Percentiles rank a stretch among this genome's conserved stretches.
phyloP scores from a whole-genome alignment of 2,113 vertebrate genomes.

The Cottus gobio region DNA sequence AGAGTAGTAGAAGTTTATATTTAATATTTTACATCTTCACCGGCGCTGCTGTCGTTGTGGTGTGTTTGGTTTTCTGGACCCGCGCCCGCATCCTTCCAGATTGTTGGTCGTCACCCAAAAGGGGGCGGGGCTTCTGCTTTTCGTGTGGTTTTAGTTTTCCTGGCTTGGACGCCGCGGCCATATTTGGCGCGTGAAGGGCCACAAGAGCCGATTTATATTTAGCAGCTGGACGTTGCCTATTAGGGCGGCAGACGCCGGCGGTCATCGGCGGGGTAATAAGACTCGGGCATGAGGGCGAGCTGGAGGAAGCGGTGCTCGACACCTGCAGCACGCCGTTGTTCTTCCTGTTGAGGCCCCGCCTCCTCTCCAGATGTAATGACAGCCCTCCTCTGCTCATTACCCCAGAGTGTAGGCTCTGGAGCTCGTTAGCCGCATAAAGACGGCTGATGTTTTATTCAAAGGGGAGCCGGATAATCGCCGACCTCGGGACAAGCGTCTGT shows the following conservation, averaged over 20 bases:
- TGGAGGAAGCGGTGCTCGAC: neutral
- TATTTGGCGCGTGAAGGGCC: constrained; percentile 50
- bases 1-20: neutral
- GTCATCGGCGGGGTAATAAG: neutral
- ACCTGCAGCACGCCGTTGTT: no score
- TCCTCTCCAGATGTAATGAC: neutral
- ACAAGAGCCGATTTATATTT: constrained; percentile 59
- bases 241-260: neutral
- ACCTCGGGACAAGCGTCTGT: constrained; percentile 41
- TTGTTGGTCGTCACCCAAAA: constrained; percentile 35
- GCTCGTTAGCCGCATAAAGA: constrained; percentile 56
- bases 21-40: neutral
- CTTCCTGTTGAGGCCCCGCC: neutral
- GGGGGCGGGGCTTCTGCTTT: constrained; percentile 33
- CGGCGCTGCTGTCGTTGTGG: constrained; percentile 8
- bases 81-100: neutral
- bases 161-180: constrained; percentile 27
- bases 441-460: constrained; percentile 66
- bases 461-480: constrained; percentile 56
- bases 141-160: constrained; percentile 31
- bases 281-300: neutral
- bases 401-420: constrained; percentile 22
- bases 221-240: constrained; percentile 26
- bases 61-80: neutral
- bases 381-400: constrained; percentile 22